phyloP scores from a whole-genome alignment of 2,797 vertebrate genomes.

The Coilia nasus region DNA sequence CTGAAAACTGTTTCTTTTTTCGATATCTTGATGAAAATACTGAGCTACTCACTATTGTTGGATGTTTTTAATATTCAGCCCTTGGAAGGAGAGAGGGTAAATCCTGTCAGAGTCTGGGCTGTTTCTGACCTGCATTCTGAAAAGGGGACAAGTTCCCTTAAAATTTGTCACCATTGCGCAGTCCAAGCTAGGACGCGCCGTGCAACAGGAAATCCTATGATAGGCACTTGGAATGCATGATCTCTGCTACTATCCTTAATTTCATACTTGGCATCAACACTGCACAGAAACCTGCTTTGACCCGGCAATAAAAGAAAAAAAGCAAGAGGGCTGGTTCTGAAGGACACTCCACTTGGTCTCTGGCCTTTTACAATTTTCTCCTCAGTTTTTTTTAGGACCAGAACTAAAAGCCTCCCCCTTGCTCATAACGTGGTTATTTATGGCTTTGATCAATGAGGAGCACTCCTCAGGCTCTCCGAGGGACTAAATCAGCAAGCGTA shows the following conservation, averaged over 20 bases:
- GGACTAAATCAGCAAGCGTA: conserved; percentile 25
- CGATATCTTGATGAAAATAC: background rate
- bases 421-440: conserved; percentile 40
- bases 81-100: background rate
- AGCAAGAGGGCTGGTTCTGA: background rate
- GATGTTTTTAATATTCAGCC: background rate
- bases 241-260: background rate
- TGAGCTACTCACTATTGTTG: background rate
- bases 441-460: conserved; percentile 45
- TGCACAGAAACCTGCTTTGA: background rate
- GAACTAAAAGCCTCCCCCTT: background rate
- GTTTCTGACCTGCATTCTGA: conserved; percentile 26
- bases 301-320: background rate
- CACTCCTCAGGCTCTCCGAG: conserved; percentile 35
- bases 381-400: conserved; percentile 19
- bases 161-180: background rate
- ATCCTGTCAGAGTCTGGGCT: background rate
- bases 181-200: background rate
- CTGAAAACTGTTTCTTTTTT: background rate
- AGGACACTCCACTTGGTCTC: background rate
- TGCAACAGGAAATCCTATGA: conserved; percentile 19
- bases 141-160: conserved; percentile 25
- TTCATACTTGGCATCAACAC: background rate
- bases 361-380: conserved; percentile 16
- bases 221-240: background rate